Evolutionary conservation across 1,140 invertebrate genomes (phyloP).

Genomic region (Nasonia vitripennis): DNA sequence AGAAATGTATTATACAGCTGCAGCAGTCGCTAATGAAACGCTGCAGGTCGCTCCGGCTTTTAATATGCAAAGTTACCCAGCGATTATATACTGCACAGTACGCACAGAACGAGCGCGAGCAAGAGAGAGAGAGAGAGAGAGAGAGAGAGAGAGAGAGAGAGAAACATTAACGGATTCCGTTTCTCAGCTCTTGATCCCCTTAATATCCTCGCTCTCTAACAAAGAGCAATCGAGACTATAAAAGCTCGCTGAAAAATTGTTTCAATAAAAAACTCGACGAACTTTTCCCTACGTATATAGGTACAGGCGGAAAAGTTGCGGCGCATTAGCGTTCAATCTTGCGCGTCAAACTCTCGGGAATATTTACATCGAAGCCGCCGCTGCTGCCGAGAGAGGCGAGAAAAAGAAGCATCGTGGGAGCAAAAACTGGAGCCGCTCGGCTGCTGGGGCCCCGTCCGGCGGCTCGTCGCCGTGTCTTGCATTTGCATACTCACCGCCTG

Average conservation of each 20-base stretch:
- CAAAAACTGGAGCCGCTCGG: neutral
- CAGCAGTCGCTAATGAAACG: constrained; percentile 35
- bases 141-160: neutral
- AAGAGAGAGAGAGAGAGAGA: neutral
- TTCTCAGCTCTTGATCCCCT: constrained; percentile 12
- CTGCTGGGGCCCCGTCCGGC: neutral
- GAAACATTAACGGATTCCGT: constrained; percentile 28
- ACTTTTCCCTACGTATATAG: neutral
- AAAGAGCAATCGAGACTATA: neutral
- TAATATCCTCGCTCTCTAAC: neutral
- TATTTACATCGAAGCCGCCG: neutral
- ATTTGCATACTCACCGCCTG: constrained; percentile 50
- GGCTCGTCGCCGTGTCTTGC: neutral
- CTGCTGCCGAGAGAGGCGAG: neutral
- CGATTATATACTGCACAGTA: neutral
- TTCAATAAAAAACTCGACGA: neutral
- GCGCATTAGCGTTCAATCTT: neutral
- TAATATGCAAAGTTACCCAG: constrained; percentile 69
- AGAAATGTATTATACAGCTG: constrained; percentile 54
- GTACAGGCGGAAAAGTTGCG: neutral
- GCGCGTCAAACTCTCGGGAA: neutral
- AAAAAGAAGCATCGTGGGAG: constrained; percentile 50
- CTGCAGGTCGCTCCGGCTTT: constrained; percentile 58
- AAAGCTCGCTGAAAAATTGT: neutral
- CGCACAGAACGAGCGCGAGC: neutral